Evolutionary conservation across 92 coral and sea anemone genomes (phyloP).

Genomic region (Isaurus tuberculatus): DNA sequence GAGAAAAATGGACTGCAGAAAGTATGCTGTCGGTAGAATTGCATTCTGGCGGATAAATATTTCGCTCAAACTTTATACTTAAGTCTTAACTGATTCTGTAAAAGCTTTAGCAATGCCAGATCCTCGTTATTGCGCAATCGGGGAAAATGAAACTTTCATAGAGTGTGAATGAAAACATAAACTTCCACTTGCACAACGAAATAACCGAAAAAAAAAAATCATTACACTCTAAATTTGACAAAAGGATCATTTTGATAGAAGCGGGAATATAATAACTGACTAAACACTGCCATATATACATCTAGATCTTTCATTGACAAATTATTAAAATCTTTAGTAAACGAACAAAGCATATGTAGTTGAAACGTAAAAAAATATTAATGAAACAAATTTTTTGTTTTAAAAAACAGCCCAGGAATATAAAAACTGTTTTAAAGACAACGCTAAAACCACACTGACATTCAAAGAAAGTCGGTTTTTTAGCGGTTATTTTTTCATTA

Average conservation of each 20-base stretch:
- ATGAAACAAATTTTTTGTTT: no score
- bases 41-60: background rate
- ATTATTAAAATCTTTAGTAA: conserved; percentile 2
- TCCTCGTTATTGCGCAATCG: conserved; percentile 5
- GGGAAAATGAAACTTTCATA: background rate
- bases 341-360: background rate
- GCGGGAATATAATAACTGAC: background rate
- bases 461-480: background rate
- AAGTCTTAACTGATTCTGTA: background rate
- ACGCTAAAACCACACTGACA: background rate
- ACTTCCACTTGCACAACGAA: background rate
- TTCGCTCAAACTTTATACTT: background rate
- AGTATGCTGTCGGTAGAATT: background rate
- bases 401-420: no score
- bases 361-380: background rate
- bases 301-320: background rate
- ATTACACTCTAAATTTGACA: background rate
- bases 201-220: background rate
- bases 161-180: background rate
- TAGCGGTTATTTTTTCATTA: background rate
- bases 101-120: background rate
- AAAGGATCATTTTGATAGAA: background rate
- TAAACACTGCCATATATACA: background rate
- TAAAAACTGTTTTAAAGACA: no score
- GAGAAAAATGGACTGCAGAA: background rate